Evolutionary conservation across 2,888 invertebrate species (phyloP), one percentile per base, ranked within the genome.

Genomic region (Lathronympha strigana): DNA sequence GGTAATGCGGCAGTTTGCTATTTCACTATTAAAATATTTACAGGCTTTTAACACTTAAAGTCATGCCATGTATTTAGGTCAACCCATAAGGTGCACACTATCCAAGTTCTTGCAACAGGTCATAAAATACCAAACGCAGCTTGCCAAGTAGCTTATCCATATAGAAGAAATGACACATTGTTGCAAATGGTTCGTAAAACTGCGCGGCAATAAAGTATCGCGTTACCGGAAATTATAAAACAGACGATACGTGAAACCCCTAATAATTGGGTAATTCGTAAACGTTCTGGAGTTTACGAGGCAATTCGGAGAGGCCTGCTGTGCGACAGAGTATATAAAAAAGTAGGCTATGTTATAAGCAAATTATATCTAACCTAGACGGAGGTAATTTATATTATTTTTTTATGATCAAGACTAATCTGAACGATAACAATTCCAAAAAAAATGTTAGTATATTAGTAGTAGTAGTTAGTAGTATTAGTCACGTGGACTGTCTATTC

Each of bases 141-240:
- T 25, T 45, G 54, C 40, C 31, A 54, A 55, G 62, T 43, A 21
- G 23, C 25, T 47, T 21, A 23, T 15, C 23, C 55, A 50, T 31
- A 43, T 31, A 15, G 17, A 62, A 63, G 57, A 57, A 58, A 63
- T 25, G 15, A 25, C 57, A 63, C 63, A 58, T 33, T 50, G 63
- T 63, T 58, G 63, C 63, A 33, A 58, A 58, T 57, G 57, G 57
- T 51, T 45, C 57, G 33, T 63, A 58, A 63, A 58, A 51, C 50
- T 51, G 57, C 55, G 38, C 25, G n/a, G 54, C 40, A 31, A 53
- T 60, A 64, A 53, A 64, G 43, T 50, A 58, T 38, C 40, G 49
- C 31, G 51, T 40, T 15, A 40, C 53, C 45, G 64, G 64, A 64
- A 64, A 64, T 64, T 64, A 64, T 64, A 64, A 64, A 64, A 43